Evolutionary conservation across 1,140 invertebrate species (phyloP), one percentile per base, ranked within the genome.

Genomic region (Xylocopa sonorina): DNA sequence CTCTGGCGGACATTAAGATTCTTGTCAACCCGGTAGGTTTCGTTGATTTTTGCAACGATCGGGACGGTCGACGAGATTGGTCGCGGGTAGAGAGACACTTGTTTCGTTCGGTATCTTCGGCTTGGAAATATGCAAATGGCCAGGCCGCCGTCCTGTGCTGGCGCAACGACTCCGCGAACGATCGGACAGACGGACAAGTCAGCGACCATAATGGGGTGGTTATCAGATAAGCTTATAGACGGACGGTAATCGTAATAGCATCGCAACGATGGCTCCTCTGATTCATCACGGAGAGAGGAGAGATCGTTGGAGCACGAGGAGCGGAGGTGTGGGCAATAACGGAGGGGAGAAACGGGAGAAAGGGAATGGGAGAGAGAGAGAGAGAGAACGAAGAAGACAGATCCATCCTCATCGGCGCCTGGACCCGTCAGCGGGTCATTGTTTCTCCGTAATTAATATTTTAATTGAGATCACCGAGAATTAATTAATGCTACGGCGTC

Each of bases 191-290:
- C 84, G 78, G 69, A 76, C 90, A 77, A 91, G 87, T 90, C 86
- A 89, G 83, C 85, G 85, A 69, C 89, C 88, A 88, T 92, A 93
- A 92, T 91, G 87, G 89, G 88, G 83, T 87, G 86, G 86, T 90
- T 92, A 92, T 93, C 91, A 89, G 92, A 92, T 92, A 92, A 91
- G 92, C 87, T 88, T 90, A 88, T 88, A 86, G 88, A 84, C 90
- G 87, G 80, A 82, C 83, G 85, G 91, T 92, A 92, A 92, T 92
- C 91, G 90, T 92, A 92, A 93, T 92, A 88, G 87, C 91, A 92
- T 93, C 91, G 88, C 88, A 86, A 87, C 87, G 88, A 85, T 85
- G 84, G 64, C 69, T 84, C 55, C 88, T 88, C 80, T 74, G 78
- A 76, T 85, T 88, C 86, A 66, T 82, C 80, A 67, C 12, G 38